Evolutionary conservation across 2,797 vertebrate species (phyloP).

Genomic region (Acrocephalus scirpaceus): DNA sequence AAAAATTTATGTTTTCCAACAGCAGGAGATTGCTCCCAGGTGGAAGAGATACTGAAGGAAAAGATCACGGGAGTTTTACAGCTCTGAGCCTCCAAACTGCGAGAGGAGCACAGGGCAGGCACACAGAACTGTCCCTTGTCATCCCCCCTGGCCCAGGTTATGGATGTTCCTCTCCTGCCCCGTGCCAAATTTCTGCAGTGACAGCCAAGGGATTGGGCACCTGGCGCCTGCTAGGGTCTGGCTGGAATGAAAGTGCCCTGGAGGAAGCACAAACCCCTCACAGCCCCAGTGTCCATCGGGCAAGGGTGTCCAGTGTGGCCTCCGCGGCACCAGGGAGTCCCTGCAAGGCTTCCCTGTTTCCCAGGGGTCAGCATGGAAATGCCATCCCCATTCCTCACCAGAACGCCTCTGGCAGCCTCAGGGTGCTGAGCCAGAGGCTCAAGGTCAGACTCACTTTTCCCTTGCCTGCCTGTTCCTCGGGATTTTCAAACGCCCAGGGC

Average conservation of each 20-base stretch:
- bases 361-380: not conserved
- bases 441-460: not conserved
- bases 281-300: fast-evolving
- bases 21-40: not conserved
- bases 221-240: not conserved
- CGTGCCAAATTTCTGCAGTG: not conserved
- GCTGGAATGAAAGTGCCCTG: not conserved
- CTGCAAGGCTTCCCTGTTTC: not conserved
- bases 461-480: not conserved
- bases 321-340: not conserved
- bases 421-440: not conserved
- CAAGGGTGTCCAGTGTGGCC: not conserved
- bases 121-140: not conserved
- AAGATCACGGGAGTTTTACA: not conserved
- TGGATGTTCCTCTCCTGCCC: not conserved
- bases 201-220: fast-evolving
- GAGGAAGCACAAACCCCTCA: not conserved
- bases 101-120: not conserved
- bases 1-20: not conserved
- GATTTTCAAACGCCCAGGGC: not conserved
- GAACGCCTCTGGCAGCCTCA: not conserved
- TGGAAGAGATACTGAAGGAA: not conserved
- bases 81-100: not conserved
- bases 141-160: not conserved
- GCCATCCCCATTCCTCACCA: not conserved